These are phyloP conservation scores for Strix uralensis DNA, from an alignment of 2,113 vertebrate species.

Conservation along the genomic window DNA sequence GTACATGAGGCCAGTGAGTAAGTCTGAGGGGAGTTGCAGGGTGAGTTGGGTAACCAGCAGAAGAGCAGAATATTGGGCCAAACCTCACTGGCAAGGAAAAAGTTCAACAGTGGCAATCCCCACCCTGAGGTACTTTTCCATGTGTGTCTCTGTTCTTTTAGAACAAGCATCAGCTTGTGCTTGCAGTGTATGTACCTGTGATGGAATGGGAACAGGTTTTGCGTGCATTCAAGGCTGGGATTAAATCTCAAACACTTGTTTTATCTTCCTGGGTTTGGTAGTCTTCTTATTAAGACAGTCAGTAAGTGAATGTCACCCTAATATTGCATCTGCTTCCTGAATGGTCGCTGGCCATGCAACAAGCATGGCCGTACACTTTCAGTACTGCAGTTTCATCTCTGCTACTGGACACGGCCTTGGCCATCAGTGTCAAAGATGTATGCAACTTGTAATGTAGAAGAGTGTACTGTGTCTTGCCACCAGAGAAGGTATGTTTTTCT, in stretches of 20 bases:
- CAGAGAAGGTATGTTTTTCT: neutral
- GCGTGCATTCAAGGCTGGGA: neutral
- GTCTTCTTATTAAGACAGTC: neutral
- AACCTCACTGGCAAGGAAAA: neutral
- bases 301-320: neutral
- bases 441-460: neutral
- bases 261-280: neutral
- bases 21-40: neutral
- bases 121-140: neutral
- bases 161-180: neutral
- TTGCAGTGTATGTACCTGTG: rapidly evolving
- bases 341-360: neutral
- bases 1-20: neutral
- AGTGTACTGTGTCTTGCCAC: neutral
- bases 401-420: neutral
- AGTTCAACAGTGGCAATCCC: neutral
- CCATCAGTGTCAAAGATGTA: neutral
- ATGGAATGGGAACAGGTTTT: neutral
- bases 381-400: neutral
- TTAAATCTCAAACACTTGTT: neutral
- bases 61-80: neutral
- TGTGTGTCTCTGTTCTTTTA: neutral
- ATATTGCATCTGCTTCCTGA: neutral
- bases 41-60: neutral
- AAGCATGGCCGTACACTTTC: neutral